Evolutionary conservation across 2,797 vertebrate genomes (phyloP), one percentile per base, ranked within the genome.

Genomic region (Acanthurus leucopareius): DNA sequence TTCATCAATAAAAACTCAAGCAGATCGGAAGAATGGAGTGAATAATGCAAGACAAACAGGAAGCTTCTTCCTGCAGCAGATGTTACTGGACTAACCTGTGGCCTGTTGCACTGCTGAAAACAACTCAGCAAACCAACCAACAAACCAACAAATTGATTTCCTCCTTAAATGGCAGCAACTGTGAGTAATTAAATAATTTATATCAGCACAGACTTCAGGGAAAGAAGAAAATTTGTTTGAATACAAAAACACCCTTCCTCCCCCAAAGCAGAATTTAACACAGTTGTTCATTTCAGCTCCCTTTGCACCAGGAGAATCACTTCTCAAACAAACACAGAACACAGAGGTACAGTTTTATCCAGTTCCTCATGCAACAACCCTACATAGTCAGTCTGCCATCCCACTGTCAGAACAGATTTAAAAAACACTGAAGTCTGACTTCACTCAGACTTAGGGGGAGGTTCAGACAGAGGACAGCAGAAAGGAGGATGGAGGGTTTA

Each of bases 381-480:
- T 3, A 66, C 76, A 81, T 59, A 10, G 77, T 85, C 77, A 77
- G 63, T 54, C 47, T 71, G 78, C 83, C 77, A 80, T 86, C 86
- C 44, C 82, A 79, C 84, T 69, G 83, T 78, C 81, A 69, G 77
- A 82, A 56, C 32, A n/a, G 75, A 86, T 82, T 66, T 45, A 56
- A 65, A 57, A 44, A 73, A 44, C 69, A 48, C 19, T 42, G 59
- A 71, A 51, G 82, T 84, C 69, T 82, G 79, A 81, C 49, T 79
- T 69, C 49, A 77, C 14, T n/a, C 78, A 73, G 53, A 80, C 80
- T 80, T 75, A 16, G 5, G 70, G 82, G 73, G 85, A 86, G 88
- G 87, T 91, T 89, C 83, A 89, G 58, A 75, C 20, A 56, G 84
- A 88, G 90, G 88, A 73, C 87, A 88, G 78, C 56, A 48, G 47